Conservation (phyloP, 1,140 invertebrate genomes). For the Littorina saxatilis region DNA sequence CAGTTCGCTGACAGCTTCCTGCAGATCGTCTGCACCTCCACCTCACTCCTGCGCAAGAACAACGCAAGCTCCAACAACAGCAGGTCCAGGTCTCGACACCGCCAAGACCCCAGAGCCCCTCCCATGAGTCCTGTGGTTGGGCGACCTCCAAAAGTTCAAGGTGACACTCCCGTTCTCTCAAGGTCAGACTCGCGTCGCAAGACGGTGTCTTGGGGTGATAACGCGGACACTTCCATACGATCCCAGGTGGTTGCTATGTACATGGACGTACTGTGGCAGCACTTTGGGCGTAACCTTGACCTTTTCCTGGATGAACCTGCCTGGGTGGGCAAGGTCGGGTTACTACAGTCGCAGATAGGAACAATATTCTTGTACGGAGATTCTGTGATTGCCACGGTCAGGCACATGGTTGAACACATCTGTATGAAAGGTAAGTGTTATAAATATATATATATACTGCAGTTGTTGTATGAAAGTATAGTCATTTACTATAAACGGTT, state of each 20-base stretch:
- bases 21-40: conserved; percentile 73
- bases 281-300: conserved; percentile 68
- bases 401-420: conserved; percentile 71
- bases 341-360: conserved; percentile 63
- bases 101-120: conserved; percentile 37
- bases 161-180: conserved; percentile 65
- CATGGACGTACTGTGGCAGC: conserved; percentile 70
- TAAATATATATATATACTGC: too few species aligned
- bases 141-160: conserved; percentile 55
- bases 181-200: conserved; percentile 68
- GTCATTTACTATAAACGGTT: too few species aligned
- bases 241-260: conserved; percentile 66
- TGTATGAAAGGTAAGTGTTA: conserved; percentile 67
- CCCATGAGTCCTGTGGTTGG: conserved; percentile 48
- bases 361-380: conserved; percentile 62
- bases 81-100: conserved; percentile 45
- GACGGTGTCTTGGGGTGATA: conserved; percentile 74
- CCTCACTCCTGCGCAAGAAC: conserved; percentile 69
- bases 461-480: not conserved
- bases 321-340: conserved; percentile 59
- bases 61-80: conserved; percentile 48
- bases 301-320: conserved; percentile 67
- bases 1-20: conserved; percentile 73
- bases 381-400: conserved; percentile 64
- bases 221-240: conserved; percentile 68